A percentile compares a stretch with the other conserved stretches of the same genome.
Evolutionary conservation across 1,140 invertebrate species (phyloP).

Genomic region (Popillia japonica): DNA sequence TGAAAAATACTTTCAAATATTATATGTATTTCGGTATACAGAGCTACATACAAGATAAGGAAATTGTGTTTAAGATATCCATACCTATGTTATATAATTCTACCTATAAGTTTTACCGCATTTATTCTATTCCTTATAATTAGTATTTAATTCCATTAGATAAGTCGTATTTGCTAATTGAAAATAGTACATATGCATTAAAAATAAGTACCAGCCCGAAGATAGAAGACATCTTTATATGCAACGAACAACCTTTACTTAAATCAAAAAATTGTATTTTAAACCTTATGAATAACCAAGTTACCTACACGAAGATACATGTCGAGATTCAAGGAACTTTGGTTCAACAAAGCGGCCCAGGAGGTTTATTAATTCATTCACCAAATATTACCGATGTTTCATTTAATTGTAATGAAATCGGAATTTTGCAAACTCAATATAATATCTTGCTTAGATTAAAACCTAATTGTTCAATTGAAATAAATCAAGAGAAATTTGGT

Average conservation of each 20-base stretch:
- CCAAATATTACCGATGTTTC: no score
- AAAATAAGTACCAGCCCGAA: not conserved
- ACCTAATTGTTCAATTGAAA: not conserved
- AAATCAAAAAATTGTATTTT: not conserved
- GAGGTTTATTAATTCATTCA: not conserved
- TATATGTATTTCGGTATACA: no score
- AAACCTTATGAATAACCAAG: not conserved
- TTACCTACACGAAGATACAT: not conserved
- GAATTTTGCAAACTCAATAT: not conserved
- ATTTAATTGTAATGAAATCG: not conserved
- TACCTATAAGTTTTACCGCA: no score
- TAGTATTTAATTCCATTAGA: not conserved
- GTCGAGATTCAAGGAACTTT: not conserved
- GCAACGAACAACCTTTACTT: not conserved
- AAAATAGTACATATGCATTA: not conserved
- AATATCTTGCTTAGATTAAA: not conserved
- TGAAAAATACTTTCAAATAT: no score
- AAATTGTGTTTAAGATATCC: no score
- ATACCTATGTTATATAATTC: no score
- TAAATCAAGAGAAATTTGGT: not conserved
- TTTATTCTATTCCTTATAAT: not conserved
- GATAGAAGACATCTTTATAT: not conserved
- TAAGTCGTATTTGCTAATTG: not conserved
- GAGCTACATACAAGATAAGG: no score
- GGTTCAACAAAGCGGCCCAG: not conserved